A percentile compares a stretch with the other conserved stretches of the same genome.
phyloP scores from a whole-genome alignment of 2,113 vertebrate species.

The Pangasianodon hypophthalmus region DNA sequence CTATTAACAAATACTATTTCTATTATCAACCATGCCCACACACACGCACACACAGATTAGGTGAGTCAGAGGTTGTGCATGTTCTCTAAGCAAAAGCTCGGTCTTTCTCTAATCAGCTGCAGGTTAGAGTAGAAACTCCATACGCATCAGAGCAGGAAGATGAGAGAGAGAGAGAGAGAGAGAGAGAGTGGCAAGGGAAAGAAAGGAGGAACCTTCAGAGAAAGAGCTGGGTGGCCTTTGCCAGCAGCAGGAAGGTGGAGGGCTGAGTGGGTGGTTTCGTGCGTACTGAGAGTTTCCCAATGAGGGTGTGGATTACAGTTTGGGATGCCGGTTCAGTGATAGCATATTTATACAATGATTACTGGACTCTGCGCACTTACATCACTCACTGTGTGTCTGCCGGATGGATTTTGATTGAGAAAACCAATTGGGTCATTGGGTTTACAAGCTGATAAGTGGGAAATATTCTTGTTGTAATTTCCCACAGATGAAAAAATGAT shows the following conservation, averaged over 20 bases:
- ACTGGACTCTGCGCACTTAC: conserved; percentile 3
- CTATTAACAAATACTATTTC: too few species aligned
- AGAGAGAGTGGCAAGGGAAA: background rate
- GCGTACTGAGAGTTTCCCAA: conserved; percentile 35
- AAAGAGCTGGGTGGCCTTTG: conserved; percentile 36
- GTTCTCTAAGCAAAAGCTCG: conserved; percentile 58
- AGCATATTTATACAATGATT: conserved; percentile 43
- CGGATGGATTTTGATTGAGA: conserved; percentile 33
- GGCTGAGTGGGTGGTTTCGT: conserved; percentile 33
- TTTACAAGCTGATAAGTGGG: conserved; percentile 37
- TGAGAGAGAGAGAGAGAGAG: conserved; percentile 36
- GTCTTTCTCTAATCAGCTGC: conserved; percentile 66
- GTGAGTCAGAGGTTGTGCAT: conserved; percentile 78
- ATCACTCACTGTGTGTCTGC: conserved; percentile 17
- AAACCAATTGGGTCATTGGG: conserved; percentile 28
- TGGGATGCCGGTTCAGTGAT: conserved; percentile 25
- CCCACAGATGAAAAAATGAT: conserved; percentile 34
- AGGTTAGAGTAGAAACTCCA: conserved; percentile 69
- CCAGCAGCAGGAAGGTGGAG: conserved; percentile 39
- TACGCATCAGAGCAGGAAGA: conserved; percentile 55
- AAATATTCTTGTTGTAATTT: conserved; percentile 39
- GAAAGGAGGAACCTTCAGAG: background rate
- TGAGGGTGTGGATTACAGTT: conserved; percentile 43
- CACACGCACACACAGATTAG: conserved; percentile 45
- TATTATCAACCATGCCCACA: too few species aligned